Evolutionary conservation across 2,797 vertebrate genomes (phyloP), one percentile per base, ranked within the genome.

Genomic region (Lagorchestes hirsutus): DNA sequence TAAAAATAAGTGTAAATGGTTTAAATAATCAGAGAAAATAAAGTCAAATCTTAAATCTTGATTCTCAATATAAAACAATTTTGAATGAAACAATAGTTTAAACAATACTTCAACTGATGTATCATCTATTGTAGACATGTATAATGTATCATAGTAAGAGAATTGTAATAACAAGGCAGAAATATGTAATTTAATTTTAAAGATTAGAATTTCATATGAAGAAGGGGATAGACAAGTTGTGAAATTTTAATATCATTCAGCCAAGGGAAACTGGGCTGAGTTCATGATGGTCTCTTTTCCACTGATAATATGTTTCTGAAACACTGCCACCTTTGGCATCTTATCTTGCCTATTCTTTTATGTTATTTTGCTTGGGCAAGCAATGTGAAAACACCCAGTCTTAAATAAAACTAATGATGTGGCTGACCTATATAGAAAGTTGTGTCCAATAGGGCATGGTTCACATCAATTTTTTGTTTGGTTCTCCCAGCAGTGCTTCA

Each of bases 291-390:
- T 62, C 13, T 57, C 28, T 27, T 54, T 96, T 54, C 58, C 55
- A 2, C 16, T 55, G 82, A n/a, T 54, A 91, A 34, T 52, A 9
- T 50, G 5, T 62, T 57, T 87, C 54, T 95, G 95, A 90, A 95
- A n/a, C 29, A n/a, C 57, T 92, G 92, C 92, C 54, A 52, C 27
- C 4, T 92, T 92, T 95, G 55, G 56, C 58, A 91, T 58, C 93
- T 94, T 94, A 90, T 62, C 92, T 91, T 94, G 40, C 9, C 13
- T 87, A 29, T 93, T 55, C 90, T 90, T 58, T 28, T 46, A 3
- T 93, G 50, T 95, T 93, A 91, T 94, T 54, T 93, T 55, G 55
- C 58, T 56, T 18, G n/a, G 6, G 18, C n/a, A 82, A 67, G 31
- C 59, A 67, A 82, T 24, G n/a, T 40, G 67, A 82, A 82, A 82